Base-by-base conservation (phyloP, 2,888 invertebrate genomes). In the Pharmacophagus antenor region DNA sequence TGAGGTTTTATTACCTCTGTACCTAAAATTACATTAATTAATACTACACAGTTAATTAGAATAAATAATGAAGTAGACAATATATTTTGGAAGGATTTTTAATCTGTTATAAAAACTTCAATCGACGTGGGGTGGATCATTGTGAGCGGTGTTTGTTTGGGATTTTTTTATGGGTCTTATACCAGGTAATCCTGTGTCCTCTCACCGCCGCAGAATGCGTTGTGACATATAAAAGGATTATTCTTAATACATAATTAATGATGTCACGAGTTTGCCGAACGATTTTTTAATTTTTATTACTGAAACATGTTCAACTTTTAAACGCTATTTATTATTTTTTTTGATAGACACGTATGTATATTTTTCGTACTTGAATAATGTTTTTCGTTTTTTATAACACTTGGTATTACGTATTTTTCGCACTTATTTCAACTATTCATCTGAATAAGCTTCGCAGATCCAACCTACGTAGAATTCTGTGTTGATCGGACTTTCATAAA, bases 241-340 rank as follows among this genome's bases (percentile, higher is more conserved):
- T 78, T 83, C 80, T 76, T 88, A 87, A 89, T 88, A 85, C 83
- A 83, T 89, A 88, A 86, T 87, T 89, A 89, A 89, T 88, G 88
- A 84, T 85, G 81, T 78, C 75, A 64, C 68, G 54, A 70, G 72
- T 74, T 74, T 73, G 21, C 8, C n/a, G 15, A 48, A 53, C 41
- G 20, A 23, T 52, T 18, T 51, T 41, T 48, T 23, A 48, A 21
- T 58, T 27, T 31, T 18, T 37, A 37, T 22, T 22, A 60, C 22
- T 15, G 17, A 18, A n/a, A 17, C 6, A 6, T 42, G 17, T 42
- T 17, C 10, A 27, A 10, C 27, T 27, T 27, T 27, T n/a, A n/a
- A n/a, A n/a, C n/a, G n/a, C n/a, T n/a, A n/a, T n/a, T n/a, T n/a
- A n/a, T n/a, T n/a, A n/a, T n/a, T n/a, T n/a, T n/a, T n/a, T n/a